A percentile compares a stretch with the other conserved stretches of the same genome.
Evolutionary conservation across 2,113 vertebrate genomes (phyloP).

Genomic region (Saiga tatarica): DNA sequence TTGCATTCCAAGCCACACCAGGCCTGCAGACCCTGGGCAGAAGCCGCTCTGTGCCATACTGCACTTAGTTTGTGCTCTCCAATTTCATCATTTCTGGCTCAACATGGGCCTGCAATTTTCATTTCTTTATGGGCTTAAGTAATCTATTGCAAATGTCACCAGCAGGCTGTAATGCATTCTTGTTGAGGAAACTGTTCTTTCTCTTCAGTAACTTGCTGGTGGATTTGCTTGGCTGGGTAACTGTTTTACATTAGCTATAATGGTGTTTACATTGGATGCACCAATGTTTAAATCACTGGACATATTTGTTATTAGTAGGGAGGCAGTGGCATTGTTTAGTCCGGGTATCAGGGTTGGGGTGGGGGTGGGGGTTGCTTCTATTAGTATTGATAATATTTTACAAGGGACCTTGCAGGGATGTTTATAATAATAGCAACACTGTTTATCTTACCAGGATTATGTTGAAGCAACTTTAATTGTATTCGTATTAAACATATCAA

Average conservation of each 20-base stretch:
- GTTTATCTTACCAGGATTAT: constrained; percentile 83
- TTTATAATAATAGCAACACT: constrained; percentile 82
- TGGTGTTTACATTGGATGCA: constrained; percentile 66
- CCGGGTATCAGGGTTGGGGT: constrained; percentile 34
- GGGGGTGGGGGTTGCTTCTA: constrained; percentile 1
- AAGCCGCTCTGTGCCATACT: not conserved
- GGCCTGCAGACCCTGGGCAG: not conserved
- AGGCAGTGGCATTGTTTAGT: constrained; percentile 61
- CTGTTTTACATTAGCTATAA: constrained; percentile 66
- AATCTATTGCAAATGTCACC: constrained; percentile 79
- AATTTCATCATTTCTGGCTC: constrained; percentile 74
- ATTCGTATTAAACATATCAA: constrained; percentile 80
- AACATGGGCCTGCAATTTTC: constrained; percentile 68
- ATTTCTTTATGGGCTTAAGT: constrained; percentile 69
- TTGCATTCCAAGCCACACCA: not conserved
- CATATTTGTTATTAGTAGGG: constrained; percentile 63
- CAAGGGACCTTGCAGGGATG: constrained; percentile 70
- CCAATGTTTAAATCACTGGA: constrained; percentile 32
- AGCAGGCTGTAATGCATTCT: constrained; percentile 69
- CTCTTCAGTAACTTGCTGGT: constrained; percentile 58
- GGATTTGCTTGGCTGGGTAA: constrained; percentile 4
- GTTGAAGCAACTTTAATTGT: constrained; percentile 82
- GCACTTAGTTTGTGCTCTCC: constrained; percentile 35
- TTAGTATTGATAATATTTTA: constrained; percentile 76
- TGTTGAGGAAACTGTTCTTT: constrained; percentile 71